Evolutionary conservation across 2,888 invertebrate genomes (phyloP), one percentile per base, ranked within the genome.

Genomic region (Muschampia plurimacula): DNA sequence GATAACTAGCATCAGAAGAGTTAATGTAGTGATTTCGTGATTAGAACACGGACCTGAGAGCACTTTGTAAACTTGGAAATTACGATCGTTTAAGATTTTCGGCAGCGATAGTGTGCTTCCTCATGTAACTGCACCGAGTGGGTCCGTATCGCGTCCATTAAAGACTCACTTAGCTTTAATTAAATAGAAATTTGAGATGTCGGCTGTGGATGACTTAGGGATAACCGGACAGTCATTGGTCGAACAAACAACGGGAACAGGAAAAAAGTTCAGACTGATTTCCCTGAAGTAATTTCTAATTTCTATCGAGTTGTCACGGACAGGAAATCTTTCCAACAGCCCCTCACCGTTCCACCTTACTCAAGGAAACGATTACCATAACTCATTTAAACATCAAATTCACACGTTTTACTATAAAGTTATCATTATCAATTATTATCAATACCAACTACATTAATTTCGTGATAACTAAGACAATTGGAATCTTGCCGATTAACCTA

Each of bases 311-410:
- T 74, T 73, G 73, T 67, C 76, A 74, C 81, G 83, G 83, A 86
- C 85, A 84, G 84, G 82, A 87, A 85, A 84, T 81, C 79, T 80
- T 64, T 55, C 82, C 83, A 81, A 81, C 77, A 39, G 73, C 89
- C 90, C 92, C 92, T 88, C 92, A 93, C 93, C 84, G 93, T 93
- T 93, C 93, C 93, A 91, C 89, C 89, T 90, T 88, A 90, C 87
- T 82, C 36, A 52, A 72, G 62, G 41, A 83, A 87, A 86, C 84
- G 85, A 84, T 86, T 84, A 90, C 88, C 88, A 89, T 87, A 83
- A 88, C 85, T 83, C 52, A 52, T 52, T 22, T 52, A 52, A 82
- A 82, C 80, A 82, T 82, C 82, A 80, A 79, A 83, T 82, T 79
- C 75, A 78, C 77, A 77, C 76, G 79, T 80, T 84, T 83, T 77